These are phyloP conservation scores for Hemaris fuciformis DNA, from an alignment of 2,888 invertebrate species.

Conservation along the genomic window DNA sequence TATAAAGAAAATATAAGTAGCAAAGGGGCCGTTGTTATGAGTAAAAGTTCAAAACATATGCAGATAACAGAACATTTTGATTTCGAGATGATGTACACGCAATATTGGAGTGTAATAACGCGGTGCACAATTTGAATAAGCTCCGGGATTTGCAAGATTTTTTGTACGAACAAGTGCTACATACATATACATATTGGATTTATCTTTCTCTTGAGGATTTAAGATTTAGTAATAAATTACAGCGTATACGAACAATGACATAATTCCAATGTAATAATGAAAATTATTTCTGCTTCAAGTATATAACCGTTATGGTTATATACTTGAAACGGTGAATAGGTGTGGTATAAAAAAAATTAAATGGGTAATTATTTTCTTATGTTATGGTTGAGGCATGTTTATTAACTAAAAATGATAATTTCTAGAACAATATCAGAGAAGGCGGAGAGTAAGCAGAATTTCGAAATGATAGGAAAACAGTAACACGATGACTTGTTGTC, in stretches of 20 bases:
- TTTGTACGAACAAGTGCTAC: neutral
- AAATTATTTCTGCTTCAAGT: no score
- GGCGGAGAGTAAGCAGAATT: constrained; percentile 58
- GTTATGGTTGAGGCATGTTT: no score
- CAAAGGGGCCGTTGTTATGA: constrained; percentile 73
- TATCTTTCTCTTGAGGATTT: neutral
- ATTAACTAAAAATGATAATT: constrained; percentile 43
- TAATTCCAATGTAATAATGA: no score
- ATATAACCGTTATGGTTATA: no score
- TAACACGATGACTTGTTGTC: constrained; percentile 80
- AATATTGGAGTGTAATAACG: constrained; percentile 37
- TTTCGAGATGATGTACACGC: constrained; percentile 55
- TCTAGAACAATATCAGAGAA: constrained; percentile 37
- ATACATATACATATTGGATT: neutral
- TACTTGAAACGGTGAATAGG: no score
- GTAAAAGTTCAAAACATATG: constrained; percentile 71
- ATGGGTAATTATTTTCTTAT: no score
- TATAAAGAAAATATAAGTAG: constrained; percentile 80
- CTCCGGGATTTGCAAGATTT: neutral
- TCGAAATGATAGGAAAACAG: constrained; percentile 77
- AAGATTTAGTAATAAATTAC: neutral
- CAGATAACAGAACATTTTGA: constrained; percentile 63
- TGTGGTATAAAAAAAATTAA: no score
- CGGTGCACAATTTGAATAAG: constrained; percentile 4
- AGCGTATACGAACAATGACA: neutral